Evolutionary conservation across 1,140 invertebrate genomes (phyloP).

Genomic region (Drosophila pachea): DNA sequence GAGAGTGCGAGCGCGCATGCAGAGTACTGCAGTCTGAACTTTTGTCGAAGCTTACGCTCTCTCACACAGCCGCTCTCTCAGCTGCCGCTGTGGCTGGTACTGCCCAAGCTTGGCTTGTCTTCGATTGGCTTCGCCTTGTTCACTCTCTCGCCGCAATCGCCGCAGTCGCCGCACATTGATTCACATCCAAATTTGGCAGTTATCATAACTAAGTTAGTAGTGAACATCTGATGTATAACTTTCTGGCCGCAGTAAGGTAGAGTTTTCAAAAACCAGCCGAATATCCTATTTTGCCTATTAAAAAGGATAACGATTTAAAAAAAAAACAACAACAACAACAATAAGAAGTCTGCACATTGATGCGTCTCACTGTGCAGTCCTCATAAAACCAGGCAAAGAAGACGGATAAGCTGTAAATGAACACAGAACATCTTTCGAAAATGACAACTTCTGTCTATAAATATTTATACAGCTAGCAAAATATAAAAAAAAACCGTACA

Average conservation of each 20-base stretch:
- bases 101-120: neutral
- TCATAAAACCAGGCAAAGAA: neutral
- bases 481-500: neutral
- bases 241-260: constrained; percentile 10
- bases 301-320: too few relatives aligned
- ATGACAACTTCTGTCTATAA: constrained; percentile 67
- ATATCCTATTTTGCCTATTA: too few relatives aligned
- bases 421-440: constrained; percentile 60
- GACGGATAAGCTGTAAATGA: constrained; percentile 7
- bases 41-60: constrained; percentile 19
- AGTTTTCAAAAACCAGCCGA: too few relatives aligned
- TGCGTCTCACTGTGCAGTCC: constrained; percentile 10
- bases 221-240: constrained; percentile 38
- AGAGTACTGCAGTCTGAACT: constrained; percentile 5
- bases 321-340: too few relatives aligned
- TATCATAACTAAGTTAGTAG: constrained; percentile 36
- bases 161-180: constrained; percentile 23
- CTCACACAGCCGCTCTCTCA: constrained; percentile 4
- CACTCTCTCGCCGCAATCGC: neutral
- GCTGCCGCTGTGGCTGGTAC: neutral
- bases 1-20: constrained; percentile 1
- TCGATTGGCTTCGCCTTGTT: constrained; percentile 3
- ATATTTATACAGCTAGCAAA: constrained; percentile 56
- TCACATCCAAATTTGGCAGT: constrained; percentile 9
- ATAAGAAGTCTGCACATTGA: too few relatives aligned